Percentiles rank a stretch among this genome's conserved stretches.
These are phyloP conservation scores for Oreochromis aureus DNA, from an alignment of 2,113 vertebrate genomes.

Conservation along the genomic window DNA sequence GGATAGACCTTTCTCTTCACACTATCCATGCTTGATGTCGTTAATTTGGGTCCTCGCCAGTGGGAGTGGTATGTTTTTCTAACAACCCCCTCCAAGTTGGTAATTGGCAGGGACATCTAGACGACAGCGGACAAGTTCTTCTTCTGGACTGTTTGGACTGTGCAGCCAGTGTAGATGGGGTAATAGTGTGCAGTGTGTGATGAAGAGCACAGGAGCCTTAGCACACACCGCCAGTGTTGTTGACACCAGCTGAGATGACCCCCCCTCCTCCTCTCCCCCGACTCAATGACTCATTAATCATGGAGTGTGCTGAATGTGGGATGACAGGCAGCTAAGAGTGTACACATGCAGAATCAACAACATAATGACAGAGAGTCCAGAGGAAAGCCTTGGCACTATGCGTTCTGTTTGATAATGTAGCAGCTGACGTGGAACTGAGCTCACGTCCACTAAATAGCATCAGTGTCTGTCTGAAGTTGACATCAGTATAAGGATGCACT, in stretches of 20 bases:
- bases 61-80: constrained; percentile 38
- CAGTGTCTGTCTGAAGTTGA: neutral
- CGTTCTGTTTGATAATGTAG: neutral
- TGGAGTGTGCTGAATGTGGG: neutral
- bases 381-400: neutral
- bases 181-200: neutral
- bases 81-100: constrained; percentile 20
- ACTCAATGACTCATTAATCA: constrained; percentile 56
- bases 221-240: neutral
- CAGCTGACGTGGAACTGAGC: constrained; percentile 8
- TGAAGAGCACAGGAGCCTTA: neutral
- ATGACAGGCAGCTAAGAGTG: constrained; percentile 23
- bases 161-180: neutral
- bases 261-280: neutral
- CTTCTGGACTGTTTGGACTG: neutral
- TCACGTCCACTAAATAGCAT: neutral
- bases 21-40: constrained; percentile 15
- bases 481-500: neutral
- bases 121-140: neutral
- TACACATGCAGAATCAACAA: constrained; percentile 24
- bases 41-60: constrained; percentile 40
- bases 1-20: constrained; percentile 26
- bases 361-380: constrained; percentile 4
- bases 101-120: constrained; percentile 37
- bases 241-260: constrained; percentile 15